These are phyloP conservation scores for Thunnus maccoyii DNA, from an alignment of 2,113 vertebrate species.

Conservation along the genomic window DNA sequence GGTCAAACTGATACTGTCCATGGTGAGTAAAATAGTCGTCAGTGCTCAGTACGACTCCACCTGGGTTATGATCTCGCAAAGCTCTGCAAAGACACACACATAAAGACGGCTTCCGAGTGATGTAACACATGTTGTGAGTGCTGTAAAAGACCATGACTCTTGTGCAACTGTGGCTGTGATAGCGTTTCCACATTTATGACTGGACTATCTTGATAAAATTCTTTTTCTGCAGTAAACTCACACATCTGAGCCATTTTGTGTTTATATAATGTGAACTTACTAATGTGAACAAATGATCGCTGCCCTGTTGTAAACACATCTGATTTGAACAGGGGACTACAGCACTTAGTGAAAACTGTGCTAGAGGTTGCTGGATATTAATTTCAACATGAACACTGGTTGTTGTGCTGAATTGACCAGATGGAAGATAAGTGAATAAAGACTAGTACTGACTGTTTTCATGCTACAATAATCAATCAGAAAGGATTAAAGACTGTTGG, in stretches of 20 bases:
- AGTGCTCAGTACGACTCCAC: slow-evolving; percentile 91
- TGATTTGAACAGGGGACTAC: too few relatives aligned
- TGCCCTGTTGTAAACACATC: neutral
- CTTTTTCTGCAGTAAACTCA: neutral
- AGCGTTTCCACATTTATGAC: neutral
- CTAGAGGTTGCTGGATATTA: too few relatives aligned
- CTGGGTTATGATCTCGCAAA: slow-evolving; percentile 90
- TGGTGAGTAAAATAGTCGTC: slow-evolving; percentile 92
- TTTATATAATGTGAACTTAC: neutral
- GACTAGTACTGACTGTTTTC: neutral
- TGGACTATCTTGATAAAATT: neutral
- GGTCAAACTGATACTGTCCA: slow-evolving; percentile 90
- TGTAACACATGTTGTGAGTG: neutral
- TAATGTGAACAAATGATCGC: neutral
- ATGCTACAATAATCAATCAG: neutral
- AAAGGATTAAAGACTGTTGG: neutral
- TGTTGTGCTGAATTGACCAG: too few relatives aligned
- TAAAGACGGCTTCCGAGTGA: neutral
- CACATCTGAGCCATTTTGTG: neutral
- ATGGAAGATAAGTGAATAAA: too few relatives aligned
- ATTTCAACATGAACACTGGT: too few relatives aligned
- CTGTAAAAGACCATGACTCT: neutral
- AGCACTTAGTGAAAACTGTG: too few relatives aligned
- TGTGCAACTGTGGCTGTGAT: neutral
- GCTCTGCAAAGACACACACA: slow-evolving; percentile 80